phyloP scores from a whole-genome alignment of 2,888 invertebrate genomes.

The Epinotia brunnichana region DNA sequence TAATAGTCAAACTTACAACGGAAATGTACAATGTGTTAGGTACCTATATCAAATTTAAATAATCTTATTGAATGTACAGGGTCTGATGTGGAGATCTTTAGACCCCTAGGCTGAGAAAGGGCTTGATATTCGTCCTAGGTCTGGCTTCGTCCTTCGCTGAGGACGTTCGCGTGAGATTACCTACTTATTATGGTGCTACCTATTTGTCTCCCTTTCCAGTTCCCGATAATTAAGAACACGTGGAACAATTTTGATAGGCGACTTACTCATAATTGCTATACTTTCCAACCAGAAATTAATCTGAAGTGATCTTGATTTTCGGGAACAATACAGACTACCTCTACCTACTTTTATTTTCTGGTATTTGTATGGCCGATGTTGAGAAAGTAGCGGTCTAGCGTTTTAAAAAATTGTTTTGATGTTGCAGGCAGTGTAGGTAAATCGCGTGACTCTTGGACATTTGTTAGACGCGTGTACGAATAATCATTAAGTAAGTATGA shows the following conservation, averaged over 20 bases:
- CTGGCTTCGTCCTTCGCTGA: neutral
- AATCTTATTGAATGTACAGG: constrained; percentile 11
- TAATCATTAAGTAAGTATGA: neutral
- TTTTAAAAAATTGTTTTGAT: neutral
- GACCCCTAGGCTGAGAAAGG: neutral
- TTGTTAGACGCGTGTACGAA: neutral
- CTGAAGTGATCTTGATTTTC: no score
- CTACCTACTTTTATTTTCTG: no score
- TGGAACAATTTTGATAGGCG: no score
- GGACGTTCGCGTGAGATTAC: neutral
- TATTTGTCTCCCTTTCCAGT: no score
- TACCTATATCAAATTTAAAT: constrained; percentile 37
- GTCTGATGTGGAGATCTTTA: neutral
- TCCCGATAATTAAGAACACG: no score
- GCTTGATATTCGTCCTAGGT: neutral
- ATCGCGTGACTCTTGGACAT: no score
- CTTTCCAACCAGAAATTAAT: no score
- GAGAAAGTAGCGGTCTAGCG: neutral
- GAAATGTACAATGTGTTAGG: constrained; percentile 37
- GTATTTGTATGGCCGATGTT: no score
- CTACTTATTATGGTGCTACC: neutral
- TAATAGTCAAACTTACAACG: constrained; percentile 37
- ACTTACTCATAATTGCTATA: no score
- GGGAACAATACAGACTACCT: no score
- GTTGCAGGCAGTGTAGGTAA: no score